Percentiles rank a stretch among this genome's conserved stretches.
Conservation (phyloP, 2,888 invertebrate genomes). For the Acronicta psi region DNA sequence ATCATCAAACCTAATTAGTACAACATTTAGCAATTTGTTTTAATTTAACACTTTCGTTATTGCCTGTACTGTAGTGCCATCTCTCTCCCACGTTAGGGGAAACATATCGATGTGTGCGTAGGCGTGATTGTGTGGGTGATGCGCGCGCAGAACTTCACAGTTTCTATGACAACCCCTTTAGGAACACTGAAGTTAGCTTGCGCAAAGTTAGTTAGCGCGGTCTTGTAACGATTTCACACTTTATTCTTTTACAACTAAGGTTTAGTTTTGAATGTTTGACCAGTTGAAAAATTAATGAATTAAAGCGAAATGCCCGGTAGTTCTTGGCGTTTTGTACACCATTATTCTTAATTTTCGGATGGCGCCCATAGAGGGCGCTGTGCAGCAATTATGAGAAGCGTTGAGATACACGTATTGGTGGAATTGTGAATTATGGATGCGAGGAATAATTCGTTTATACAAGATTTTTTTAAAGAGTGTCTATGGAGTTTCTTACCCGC, state of each 20-base stretch:
- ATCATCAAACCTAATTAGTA: conserved; percentile 41
- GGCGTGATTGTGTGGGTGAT: conserved; percentile 70
- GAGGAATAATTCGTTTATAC: background rate
- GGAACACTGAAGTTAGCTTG: conserved; percentile 82
- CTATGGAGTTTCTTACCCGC: too few relatives aligned
- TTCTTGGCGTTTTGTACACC: conserved; percentile 79
- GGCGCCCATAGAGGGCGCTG: conserved; percentile 66
- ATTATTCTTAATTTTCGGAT: conserved; percentile 78
- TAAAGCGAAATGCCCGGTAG: conserved; percentile 83
- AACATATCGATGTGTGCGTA: conserved; percentile 65
- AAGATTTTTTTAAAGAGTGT: background rate
- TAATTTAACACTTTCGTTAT: conserved; percentile 53
- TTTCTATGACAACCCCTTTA: conserved; percentile 89
- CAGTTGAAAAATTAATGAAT: conserved; percentile 85
- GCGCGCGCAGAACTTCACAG: conserved; percentile 87
- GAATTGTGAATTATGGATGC: background rate
- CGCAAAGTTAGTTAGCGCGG: conserved; percentile 66
- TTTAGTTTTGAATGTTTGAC: conserved; percentile 42
- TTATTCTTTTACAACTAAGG: conserved; percentile 37
- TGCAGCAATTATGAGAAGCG: conserved; percentile 27
- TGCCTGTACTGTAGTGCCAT: conserved; percentile 69
- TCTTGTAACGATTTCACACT: conserved; percentile 28
- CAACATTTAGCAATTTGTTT: conserved; percentile 31
- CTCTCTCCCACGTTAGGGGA: conserved; percentile 74
- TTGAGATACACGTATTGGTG: conserved; percentile 8